Evolutionary conservation across 2,113 vertebrate species (phyloP).

Genomic region (Pelvicachromis taeniatus): DNA sequence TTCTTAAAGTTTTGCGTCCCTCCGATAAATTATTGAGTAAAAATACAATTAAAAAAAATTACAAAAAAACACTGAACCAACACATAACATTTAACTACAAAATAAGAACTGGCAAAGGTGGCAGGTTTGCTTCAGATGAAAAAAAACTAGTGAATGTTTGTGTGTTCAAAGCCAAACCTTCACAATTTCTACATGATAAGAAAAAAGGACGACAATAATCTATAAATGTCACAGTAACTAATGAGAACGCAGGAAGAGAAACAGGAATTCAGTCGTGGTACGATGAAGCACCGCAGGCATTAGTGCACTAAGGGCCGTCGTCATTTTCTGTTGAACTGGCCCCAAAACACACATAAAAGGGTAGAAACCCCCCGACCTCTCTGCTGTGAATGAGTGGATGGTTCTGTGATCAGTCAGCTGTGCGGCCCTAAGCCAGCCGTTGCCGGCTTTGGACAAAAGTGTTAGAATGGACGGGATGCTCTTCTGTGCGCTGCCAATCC

Average conservation of each 20-base stretch:
- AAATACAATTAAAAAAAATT: no score
- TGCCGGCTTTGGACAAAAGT: background rate
- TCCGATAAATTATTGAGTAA: no score
- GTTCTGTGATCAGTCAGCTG: no score
- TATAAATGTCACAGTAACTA: background rate
- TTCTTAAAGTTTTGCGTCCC: background rate
- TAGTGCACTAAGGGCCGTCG: background rate
- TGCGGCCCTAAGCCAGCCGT: no score
- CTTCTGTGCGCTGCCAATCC: background rate
- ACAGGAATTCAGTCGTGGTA: background rate
- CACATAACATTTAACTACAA: no score
- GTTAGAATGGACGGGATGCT: no score
- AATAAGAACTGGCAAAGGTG: no score
- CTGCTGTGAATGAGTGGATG: background rate
- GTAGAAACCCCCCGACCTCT: background rate
- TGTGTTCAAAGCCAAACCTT: background rate
- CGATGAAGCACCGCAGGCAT: background rate
- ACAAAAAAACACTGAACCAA: background rate
- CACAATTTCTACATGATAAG: background rate
- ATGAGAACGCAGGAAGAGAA: background rate
- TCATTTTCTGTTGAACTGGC: background rate
- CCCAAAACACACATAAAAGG: background rate
- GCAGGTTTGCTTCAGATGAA: background rate
- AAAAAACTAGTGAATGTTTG: background rate
- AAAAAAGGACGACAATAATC: background rate